Conservation (phyloP, 2,888 invertebrate genomes). For the Tenthredo scrophulariae region DNA sequence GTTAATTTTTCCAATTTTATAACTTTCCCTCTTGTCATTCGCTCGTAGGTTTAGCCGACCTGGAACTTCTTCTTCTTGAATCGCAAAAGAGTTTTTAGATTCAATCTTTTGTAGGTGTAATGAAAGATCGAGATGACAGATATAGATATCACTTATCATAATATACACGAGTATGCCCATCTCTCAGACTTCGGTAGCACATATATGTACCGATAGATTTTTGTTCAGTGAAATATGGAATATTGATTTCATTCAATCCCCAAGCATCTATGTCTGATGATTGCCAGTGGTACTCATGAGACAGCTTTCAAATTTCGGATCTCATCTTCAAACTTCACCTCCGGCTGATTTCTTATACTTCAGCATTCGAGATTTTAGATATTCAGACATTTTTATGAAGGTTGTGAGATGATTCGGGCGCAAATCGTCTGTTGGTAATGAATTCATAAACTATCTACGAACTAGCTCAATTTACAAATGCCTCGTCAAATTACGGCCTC, state of each 20-base stretch:
- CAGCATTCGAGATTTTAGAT: not conserved
- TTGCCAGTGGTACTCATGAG: not conserved
- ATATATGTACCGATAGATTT: not conserved
- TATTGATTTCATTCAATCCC: not conserved
- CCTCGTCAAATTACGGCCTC: slow-evolving; percentile 33
- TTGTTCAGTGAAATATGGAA: not conserved
- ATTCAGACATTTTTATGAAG: not conserved
- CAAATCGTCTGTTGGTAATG: not conserved
- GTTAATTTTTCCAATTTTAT: not conserved
- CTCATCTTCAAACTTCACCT: not conserved
- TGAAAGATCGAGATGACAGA: not conserved
- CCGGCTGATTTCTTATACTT: not conserved
- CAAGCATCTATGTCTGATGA: not conserved
- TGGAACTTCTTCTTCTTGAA: not conserved
- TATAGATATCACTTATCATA: not conserved
- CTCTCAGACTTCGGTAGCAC: too few species aligned
- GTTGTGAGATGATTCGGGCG: not conserved
- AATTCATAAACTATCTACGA: slow-evolving; percentile 17
- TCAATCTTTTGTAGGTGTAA: not conserved
- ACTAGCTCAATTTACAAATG: slow-evolving; percentile 15
- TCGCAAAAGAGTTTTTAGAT: not conserved
- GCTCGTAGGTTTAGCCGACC: too few species aligned
- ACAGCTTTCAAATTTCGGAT: not conserved
- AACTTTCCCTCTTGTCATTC: not conserved
- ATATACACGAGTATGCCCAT: not conserved